A percentile compares a stretch with the other conserved stretches of the same genome.
Evolutionary conservation across 2,888 invertebrate species (phyloP).

Genomic region (Orthosia incerta): DNA sequence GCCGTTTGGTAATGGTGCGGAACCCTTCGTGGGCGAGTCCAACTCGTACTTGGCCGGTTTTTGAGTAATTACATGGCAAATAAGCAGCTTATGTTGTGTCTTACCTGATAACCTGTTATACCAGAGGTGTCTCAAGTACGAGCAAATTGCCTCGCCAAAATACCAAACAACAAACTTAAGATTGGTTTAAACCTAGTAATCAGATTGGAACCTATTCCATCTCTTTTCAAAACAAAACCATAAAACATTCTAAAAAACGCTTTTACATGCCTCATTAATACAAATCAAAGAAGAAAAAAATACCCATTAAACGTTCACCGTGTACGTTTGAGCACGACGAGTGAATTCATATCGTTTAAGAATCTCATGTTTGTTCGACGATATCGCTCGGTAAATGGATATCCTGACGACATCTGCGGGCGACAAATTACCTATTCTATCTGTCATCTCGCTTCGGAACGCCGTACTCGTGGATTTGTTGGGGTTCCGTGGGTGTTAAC

Average conservation of each 20-base stretch:
- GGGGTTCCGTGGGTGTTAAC: slow-evolving; percentile 39
- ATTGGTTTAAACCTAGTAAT: neutral
- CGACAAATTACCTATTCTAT: slow-evolving; percentile 81
- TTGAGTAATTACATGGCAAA: neutral
- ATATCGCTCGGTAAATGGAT: slow-evolving; percentile 66
- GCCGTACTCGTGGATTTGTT: slow-evolving; percentile 46
- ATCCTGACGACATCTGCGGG: slow-evolving; percentile 70
- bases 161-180: neutral
- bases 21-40: no score
- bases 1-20: no score
- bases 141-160: neutral
- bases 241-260: neutral
- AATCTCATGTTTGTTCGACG: slow-evolving; percentile 67
- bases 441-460: slow-evolving; percentile 73
- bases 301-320: slow-evolving; percentile 33
- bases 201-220: neutral
- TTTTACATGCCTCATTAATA: slow-evolving; percentile 38
- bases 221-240: neutral
- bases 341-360: slow-evolving; percentile 58
- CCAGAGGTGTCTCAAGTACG: neutral
- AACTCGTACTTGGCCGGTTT: no score
- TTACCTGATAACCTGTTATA: neutral
- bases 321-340: slow-evolving; percentile 48
- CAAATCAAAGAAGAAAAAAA: slow-evolving; percentile 36
- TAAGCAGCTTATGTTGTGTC: no score